Evolutionary conservation across 1,140 invertebrate genomes (phyloP).

Genomic region (Trachymyrmex cornetzi): DNA sequence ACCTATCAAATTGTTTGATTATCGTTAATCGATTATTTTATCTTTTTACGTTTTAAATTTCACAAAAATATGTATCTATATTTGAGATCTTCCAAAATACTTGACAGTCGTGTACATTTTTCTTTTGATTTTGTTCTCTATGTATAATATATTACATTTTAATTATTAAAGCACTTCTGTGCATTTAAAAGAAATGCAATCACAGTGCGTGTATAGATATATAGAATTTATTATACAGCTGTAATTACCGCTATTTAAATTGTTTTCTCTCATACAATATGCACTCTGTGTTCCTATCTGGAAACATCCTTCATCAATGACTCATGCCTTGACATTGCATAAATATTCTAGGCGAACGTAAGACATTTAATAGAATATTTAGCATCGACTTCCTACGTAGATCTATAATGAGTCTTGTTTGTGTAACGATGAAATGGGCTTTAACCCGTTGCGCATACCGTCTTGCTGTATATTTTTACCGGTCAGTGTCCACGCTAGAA

Average conservation of each 20-base stretch:
- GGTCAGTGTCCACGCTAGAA: slow-evolving; percentile 66
- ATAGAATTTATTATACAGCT: background rate
- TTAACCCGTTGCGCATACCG: slow-evolving; percentile 52
- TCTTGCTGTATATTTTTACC: slow-evolving; percentile 69
- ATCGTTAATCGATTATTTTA: slow-evolving; percentile 15
- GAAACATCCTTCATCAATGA: slow-evolving; percentile 28
- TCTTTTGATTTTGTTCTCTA: background rate
- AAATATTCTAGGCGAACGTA: slow-evolving; percentile 42
- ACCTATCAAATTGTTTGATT: slow-evolving; percentile 42
- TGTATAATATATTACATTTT: background rate
- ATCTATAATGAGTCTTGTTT: slow-evolving; percentile 44
- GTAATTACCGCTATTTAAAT: background rate
- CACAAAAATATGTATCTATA: background rate
- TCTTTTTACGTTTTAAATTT: background rate
- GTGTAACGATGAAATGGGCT: slow-evolving; percentile 43
- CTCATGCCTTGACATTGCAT: slow-evolving; percentile 54
- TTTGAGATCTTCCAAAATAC: background rate
- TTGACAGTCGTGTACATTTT: background rate
- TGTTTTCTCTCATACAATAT: background rate
- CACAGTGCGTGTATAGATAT: background rate
- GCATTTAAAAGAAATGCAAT: background rate
- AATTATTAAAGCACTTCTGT: background rate
- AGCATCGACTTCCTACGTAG: slow-evolving; percentile 2
- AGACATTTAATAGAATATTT: slow-evolving; percentile 39
- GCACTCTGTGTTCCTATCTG: background rate